Base-by-base conservation (phyloP, 2,888 invertebrate species). In the Drosophila austrosaltans region DNA sequence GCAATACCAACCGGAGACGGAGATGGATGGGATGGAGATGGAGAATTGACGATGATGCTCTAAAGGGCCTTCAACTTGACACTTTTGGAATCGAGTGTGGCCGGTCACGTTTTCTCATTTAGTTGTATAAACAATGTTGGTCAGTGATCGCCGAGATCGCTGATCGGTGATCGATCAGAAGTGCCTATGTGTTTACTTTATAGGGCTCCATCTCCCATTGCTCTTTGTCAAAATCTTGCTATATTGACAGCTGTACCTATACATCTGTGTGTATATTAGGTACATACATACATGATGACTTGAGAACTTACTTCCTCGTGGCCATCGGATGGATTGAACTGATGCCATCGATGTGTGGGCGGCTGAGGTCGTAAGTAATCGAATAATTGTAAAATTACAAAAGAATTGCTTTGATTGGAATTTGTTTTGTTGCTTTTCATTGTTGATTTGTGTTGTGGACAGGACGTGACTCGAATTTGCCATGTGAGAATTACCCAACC, bases 61-160 rank as follows among this genome's bases (percentile, higher is more conserved):
- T 32, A 42, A 72, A 81, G 76, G 84, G 79, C 85, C 85, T 85
- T 85, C 85, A 85, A 88, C 83, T 83, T 88, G 87, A 81, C 83
- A 81, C 75, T 78, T 75, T 60, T 77, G 64, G 76, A 69, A 48
- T 80, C 53, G 54, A 75, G 66, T 69, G 75, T 70, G 77, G 70
- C 64, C 67, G 71, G 69, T 82, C 86, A 86, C 81, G 81, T 86
- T 87, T 82, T 57, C 65, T 66, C 75, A 75, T 75, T 79, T 75
- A 73, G 64, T 70, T 63, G 58, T 64, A 71, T 71, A 82, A 82
- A 82, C 65, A 62, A 39, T 30, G 32, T 36, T 39, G 57, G 57
- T 22, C 57, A 39, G 36, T 53, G 56, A 56, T 32, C 56, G 32
- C 30, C 5, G 6, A 30, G 30, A 4, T 30, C 30, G 30, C 5